Percentiles rank a stretch among this genome's conserved stretches.
phyloP scores from a whole-genome alignment of 2,888 invertebrate species.

The Sipunculus nudus region DNA sequence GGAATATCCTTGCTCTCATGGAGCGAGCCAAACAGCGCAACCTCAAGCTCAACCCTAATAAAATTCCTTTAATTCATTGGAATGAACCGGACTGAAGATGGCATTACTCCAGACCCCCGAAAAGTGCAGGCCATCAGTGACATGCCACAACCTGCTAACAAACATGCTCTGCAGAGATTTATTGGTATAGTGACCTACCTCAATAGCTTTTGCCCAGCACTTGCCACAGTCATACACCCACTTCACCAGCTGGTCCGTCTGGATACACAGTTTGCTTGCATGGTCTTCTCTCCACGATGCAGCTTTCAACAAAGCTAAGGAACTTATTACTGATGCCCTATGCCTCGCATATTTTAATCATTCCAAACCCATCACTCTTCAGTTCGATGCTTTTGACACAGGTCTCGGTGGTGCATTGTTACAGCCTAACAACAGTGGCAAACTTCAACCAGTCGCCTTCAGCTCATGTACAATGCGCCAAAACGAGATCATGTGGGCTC shows the following conservation, averaged over 20 bases:
- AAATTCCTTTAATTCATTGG: conserved; percentile 11
- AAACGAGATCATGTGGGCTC: not conserved
- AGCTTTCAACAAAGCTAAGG: conserved; percentile 7
- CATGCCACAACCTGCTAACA: conserved; percentile 8
- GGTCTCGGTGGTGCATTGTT: conserved; percentile 6
- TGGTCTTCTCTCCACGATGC: conserved; percentile 11
- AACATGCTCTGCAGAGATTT: conserved; percentile 9
- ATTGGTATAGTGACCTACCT: conserved; percentile 21
- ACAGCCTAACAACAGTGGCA: not conserved
- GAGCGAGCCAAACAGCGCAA: not conserved
- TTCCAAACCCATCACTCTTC: not conserved
- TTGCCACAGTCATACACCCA: conserved; percentile 1
- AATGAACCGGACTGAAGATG: not conserved
- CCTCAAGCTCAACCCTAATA: not conserved
- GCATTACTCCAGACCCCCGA: conserved; percentile 6
- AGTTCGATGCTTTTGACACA: conserved; percentile 11
- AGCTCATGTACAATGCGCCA: not conserved
- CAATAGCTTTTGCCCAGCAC: not conserved
- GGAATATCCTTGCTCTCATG: conserved; percentile 10
- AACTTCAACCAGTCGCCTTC: not conserved
- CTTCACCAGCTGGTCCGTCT: no score
- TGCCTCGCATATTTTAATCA: conserved; percentile 13
- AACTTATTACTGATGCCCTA: conserved; percentile 7
- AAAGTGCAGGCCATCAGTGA: conserved; percentile 11
- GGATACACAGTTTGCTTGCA: no score